phyloP scores from a whole-genome alignment of 2,888 invertebrate genomes.

The Limnephilus marmoratus region DNA sequence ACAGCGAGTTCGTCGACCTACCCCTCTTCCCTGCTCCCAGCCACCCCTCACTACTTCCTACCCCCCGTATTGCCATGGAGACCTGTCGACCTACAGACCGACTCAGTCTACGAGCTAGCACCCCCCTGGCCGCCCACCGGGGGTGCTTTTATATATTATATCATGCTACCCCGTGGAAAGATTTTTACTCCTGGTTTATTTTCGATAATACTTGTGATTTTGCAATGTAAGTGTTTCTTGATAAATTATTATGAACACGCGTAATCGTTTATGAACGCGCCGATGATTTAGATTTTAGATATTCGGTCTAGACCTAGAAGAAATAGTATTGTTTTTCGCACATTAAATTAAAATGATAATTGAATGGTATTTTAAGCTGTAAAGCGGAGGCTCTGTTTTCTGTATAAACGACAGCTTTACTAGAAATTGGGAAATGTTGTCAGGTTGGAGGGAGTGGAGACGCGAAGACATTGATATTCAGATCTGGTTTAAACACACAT shows the following conservation, averaged over 20 bases:
- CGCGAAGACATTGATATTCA: no score
- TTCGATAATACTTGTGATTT: not conserved
- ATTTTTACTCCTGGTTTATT: not conserved
- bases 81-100: constrained; percentile 39
- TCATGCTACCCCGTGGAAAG: not conserved
- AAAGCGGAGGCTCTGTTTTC: no score
- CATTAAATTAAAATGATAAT: not conserved
- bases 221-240: not conserved
- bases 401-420: no score
- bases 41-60: constrained; percentile 18
- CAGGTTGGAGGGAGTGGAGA: no score
- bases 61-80: constrained; percentile 28
- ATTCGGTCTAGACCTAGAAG: no score
- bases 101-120: not conserved
- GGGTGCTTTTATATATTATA: not conserved
- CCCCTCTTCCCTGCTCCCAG: not conserved
- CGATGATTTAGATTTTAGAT: no score
- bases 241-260: not conserved
- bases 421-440: no score
- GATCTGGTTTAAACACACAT: no score
- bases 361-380: no score
- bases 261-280: no score
- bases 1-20: not conserved
- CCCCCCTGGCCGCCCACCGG: not conserved
- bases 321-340: not conserved